These are phyloP conservation scores for Saturnia pavonia DNA, from an alignment of 2,888 invertebrate species.

Conservation along the genomic window DNA sequence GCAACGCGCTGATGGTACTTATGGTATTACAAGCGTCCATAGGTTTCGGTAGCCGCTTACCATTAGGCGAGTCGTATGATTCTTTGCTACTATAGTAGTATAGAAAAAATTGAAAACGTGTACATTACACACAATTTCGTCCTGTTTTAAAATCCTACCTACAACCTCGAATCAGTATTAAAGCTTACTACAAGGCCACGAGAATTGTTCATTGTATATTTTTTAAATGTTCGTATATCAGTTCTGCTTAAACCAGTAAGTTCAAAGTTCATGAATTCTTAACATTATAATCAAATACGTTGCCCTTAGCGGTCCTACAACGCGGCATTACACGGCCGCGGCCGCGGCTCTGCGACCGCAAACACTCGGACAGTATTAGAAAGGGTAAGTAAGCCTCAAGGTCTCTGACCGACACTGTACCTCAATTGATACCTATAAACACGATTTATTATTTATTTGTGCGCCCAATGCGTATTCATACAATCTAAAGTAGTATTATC, in stretches of 20 bases:
- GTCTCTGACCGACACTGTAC: conserved; percentile 4
- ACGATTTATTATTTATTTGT: neutral
- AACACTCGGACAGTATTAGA: neutral
- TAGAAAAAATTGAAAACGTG: too few species aligned
- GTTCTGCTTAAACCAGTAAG: neutral
- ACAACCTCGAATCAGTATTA: too few species aligned
- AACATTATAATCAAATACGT: neutral
- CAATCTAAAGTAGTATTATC: too few species aligned
- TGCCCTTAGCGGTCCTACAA: neutral
- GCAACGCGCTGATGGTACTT: too few species aligned
- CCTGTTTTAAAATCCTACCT: too few species aligned
- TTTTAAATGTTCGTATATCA: neutral
- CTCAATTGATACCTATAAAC: neutral
- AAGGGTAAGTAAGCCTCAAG: neutral
- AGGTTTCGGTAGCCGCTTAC: too few species aligned
- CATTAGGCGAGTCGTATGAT: too few species aligned
- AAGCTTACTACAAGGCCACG: too few species aligned
- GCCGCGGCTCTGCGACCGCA: neutral
- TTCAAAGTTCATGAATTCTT: neutral
- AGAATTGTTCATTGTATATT: too few species aligned
- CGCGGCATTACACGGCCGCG: neutral
- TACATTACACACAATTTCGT: too few species aligned
- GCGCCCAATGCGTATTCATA: neutral
- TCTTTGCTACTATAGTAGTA: too few species aligned
- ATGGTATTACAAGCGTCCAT: too few species aligned